Evolutionary conservation across 2,797 vertebrate genomes (phyloP), one percentile per base, ranked within the genome.

Genomic region (Muscicapa comitata): DNA sequence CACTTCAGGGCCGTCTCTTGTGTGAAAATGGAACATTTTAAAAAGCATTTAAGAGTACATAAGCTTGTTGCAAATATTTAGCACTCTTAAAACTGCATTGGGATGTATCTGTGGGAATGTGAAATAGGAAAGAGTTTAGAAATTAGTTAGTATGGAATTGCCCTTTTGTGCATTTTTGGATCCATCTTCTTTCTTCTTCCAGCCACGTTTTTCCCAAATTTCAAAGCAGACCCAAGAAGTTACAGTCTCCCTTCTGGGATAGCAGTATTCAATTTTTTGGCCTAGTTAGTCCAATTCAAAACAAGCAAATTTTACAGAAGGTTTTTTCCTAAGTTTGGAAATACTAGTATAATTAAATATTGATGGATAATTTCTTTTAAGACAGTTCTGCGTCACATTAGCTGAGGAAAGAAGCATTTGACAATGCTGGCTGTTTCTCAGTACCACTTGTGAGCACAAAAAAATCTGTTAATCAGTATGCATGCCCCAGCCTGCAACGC

Each of bases 331-430:
- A 43, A 59, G 25, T 78, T 57, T 33, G 14, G 61, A 91, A 53
- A 81, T 29, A 63, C 20, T 47, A 89, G 38, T 71, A 68, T 40
- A 89, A 93, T 79, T 73, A 86, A 50, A 95, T 88, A 77, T 72
- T 86, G 47, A 83, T 63, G 33, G 62, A 91, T 96, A 96, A 83
- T 68, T 95, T 54, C 38, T 95, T 73, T 65, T 66, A 50, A 61
- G 81, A 62, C 63, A 84, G 26, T 57, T 92, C 37, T 92, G 79
- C 68, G 62, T 88, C 61, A 61, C 28, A 38, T 88, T 90, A 96
- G 61, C 78, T 94, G 67, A 91, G 78, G 53, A 96, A 96, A 96
- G 83, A 74, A 88, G 61, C 5, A 25, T 19, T 20, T 42, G 83
- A 65, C 29, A 33, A 16, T 59, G 11, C 25, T 93, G 66, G 20